These are phyloP conservation scores for Galleria mellonella DNA, from an alignment of 1,140 invertebrate genomes.

Conservation along the genomic window DNA sequence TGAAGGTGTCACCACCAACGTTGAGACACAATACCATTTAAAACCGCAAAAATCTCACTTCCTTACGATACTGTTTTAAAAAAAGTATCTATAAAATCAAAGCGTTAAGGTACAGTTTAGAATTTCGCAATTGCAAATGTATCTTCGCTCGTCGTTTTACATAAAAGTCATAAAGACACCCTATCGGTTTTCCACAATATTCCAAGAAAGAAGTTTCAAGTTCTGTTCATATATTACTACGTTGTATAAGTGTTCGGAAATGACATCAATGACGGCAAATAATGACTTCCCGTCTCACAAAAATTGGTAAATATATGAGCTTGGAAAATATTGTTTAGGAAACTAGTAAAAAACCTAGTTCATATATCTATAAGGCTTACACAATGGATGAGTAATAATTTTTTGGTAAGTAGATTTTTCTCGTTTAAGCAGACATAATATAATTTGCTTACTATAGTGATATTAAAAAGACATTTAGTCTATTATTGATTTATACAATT, in stretches of 20 bases:
- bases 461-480: no score
- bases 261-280: conserved; percentile 32
- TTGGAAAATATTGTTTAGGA: no score
- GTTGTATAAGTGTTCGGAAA: conserved; percentile 26
- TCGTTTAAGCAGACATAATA: no score
- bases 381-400: no score
- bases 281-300: conserved; percentile 50
- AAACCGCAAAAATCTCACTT: no score
- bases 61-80: no score
- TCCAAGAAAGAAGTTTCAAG: conserved; percentile 45
- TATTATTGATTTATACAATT: no score
- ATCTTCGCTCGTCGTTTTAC: conserved; percentile 10
- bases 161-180: conserved; percentile 39
- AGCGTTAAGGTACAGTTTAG: no score
- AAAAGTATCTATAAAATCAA: no score
- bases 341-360: no score
- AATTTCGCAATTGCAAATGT: not conserved
- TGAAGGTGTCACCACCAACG: conserved; percentile 42
- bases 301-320: conserved; percentile 9
- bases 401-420: no score
- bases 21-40: conserved; percentile 21
- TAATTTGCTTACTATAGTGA: no score
- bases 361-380: not conserved
- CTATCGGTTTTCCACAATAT: conserved; percentile 58
- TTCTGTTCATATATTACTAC: conserved; percentile 39